phyloP scores from a whole-genome alignment of 2,797 vertebrate genomes.

The Chelmon rostratus region DNA sequence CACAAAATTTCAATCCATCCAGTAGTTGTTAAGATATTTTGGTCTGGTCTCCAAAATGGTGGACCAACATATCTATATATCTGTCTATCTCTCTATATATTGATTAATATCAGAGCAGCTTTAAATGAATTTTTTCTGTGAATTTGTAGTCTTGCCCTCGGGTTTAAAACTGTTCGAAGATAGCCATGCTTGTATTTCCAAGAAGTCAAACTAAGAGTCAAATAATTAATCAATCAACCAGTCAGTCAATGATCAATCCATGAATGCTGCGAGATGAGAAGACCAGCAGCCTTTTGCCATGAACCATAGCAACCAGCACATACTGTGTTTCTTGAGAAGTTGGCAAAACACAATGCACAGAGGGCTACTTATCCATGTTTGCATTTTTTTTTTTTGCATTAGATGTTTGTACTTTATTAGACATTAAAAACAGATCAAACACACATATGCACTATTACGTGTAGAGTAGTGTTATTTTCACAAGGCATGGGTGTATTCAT shows the following conservation, averaged over 20 bases:
- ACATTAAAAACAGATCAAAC: constrained; percentile 19
- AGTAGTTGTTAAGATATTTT: too few relatives aligned
- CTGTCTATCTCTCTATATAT: too few relatives aligned
- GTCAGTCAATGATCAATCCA: not conserved
- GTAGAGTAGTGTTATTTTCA: constrained; percentile 5
- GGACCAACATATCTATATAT: too few relatives aligned
- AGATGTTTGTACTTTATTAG: constrained; percentile 14
- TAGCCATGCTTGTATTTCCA: not conserved
- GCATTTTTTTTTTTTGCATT: constrained; percentile 9
- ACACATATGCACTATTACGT: constrained; percentile 1
- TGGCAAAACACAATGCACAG: not conserved
- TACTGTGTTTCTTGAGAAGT: not conserved
- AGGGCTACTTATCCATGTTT: not conserved
- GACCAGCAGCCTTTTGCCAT: not conserved
- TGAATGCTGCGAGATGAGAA: not conserved
- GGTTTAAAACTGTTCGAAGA: not conserved
- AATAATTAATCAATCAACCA: not conserved
- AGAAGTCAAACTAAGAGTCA: not conserved
- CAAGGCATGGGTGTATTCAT: not conserved
- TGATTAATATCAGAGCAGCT: not conserved
- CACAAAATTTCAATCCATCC: too few relatives aligned
- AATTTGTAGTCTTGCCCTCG: not conserved
- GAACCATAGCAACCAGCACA: not conserved
- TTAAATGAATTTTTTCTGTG: not conserved
- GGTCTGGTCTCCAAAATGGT: not conserved